Evolutionary conservation across 2,888 invertebrate genomes (phyloP), one percentile per base, ranked within the genome.

Genomic region (Drosophila hamatofila): DNA sequence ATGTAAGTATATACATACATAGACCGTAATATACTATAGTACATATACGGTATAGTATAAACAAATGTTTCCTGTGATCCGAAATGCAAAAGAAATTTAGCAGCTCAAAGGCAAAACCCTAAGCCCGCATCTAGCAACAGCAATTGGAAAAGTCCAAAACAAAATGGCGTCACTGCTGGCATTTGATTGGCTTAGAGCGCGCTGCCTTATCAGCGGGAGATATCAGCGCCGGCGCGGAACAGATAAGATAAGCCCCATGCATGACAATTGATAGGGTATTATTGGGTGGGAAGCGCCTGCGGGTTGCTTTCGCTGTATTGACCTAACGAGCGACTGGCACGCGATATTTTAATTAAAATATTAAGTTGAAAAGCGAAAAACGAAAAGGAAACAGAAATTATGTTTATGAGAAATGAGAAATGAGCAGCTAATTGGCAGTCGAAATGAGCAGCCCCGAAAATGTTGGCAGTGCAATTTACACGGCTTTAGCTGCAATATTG

Each of bases 271-370:
- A 30, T 9, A 48, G 44, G 44, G n/a, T 42, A 51, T 35, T 41
- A 5, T 2, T 3, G 1, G 25, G 16, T 12, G 6, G 12, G 14
- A 16, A 16, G 23, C 35, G 35, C n/a, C 37, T 25, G 18, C 30
- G 37, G 59, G 41, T 18, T 16, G 30, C 42, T 9, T 33, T 48
- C 21, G 16, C 23, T 48, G 6, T 7, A 18, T n/a, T 21, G 35
- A 33, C 44, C 54, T 72, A 67, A 78, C 71, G 63, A 39, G 63
- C 42, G n/a, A 37, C 37, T 37, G 39, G 52, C 88, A 88, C 63
- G 90, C 86, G 64, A 83, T 61, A 75, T 78, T 83, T 83, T 88
- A 86, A 86, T 86, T 88, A 90, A 85, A 85, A 82, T 80, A 76
- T 76, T 71, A 80, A 76, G 57, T 4, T 3, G 27, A 54, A 5